Percentiles rank a stretch among this genome's conserved stretches.
Evolutionary conservation across 2,113 vertebrate species (phyloP).

Genomic region (Artemisiospiza belli): DNA sequence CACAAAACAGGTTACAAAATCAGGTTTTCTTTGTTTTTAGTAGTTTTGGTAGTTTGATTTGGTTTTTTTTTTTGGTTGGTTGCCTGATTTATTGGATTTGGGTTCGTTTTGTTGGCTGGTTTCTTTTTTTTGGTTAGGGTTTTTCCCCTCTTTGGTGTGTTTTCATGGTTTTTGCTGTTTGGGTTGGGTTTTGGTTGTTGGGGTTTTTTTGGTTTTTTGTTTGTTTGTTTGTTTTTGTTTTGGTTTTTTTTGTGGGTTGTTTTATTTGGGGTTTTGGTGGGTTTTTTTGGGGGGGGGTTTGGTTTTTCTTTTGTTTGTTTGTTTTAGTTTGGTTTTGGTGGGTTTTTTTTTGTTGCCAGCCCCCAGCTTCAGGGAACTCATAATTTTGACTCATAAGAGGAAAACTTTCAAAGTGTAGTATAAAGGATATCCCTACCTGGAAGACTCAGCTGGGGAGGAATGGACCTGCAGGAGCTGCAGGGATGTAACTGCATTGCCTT

Average conservation of each 20-base stretch:
- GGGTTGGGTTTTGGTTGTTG: not conserved
- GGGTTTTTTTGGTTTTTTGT: not conserved
- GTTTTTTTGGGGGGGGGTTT: not conserved
- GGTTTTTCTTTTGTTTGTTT: not conserved
- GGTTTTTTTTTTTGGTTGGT: not conserved
- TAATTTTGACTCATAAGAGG: not conserved
- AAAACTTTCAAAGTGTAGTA: not conserved
- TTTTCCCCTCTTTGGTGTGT: not conserved
- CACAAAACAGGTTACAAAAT: not conserved
- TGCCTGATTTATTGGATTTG: not conserved
- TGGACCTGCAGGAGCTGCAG: fast-evolving
- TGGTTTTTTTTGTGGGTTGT: not conserved
- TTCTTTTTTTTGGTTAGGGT: not conserved
- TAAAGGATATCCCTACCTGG: not conserved
- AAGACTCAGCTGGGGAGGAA: not conserved
- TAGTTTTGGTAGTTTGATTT: not conserved
- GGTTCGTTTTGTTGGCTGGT: not conserved
- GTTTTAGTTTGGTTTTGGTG: not conserved
- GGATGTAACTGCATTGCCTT: not conserved
- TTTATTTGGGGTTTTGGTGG: too few relatives aligned
- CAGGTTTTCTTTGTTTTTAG: not conserved
- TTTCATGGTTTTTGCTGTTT: not conserved
- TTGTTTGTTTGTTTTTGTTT: not conserved
- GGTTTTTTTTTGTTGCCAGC: not conserved
- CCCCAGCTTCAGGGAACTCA: not conserved